Evolutionary conservation across 2,888 invertebrate species (phyloP).

Genomic region (Metopia argyrocephala): DNA sequence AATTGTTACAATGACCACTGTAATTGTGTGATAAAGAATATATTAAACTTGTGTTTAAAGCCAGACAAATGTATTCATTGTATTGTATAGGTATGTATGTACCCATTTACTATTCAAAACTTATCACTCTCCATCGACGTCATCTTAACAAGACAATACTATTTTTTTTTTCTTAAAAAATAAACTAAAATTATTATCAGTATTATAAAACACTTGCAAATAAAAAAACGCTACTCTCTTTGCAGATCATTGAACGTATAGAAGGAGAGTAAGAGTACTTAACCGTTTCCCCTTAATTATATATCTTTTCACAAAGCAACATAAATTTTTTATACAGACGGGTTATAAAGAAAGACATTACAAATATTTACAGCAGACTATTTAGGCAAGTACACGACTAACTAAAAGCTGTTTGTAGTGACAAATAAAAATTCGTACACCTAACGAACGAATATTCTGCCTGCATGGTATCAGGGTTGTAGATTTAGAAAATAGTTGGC

Average conservation of each 20-base stretch:
- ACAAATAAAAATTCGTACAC: too few species aligned
- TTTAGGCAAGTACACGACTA: too few species aligned
- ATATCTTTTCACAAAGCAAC: too few species aligned
- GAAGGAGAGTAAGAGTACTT: neutral
- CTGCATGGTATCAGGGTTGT: too few species aligned
- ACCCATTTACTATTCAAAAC: neutral
- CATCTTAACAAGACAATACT: constrained; percentile 22
- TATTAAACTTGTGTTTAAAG: constrained; percentile 25
- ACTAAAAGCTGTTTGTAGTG: too few species aligned
- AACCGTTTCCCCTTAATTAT: constrained; percentile 1
- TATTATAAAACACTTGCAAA: too few species aligned
- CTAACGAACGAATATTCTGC: too few species aligned
- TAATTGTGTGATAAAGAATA: constrained; percentile 3
- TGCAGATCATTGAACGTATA: constrained; percentile 43
- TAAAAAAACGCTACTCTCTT: neutral
- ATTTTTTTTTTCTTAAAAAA: neutral
- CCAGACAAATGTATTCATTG: constrained; percentile 28
- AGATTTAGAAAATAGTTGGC: too few species aligned
- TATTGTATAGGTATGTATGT: neutral
- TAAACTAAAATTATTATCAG: neutral
- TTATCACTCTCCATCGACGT: constrained; percentile 16
- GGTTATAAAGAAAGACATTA: too few species aligned
- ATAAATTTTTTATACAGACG: too few species aligned
- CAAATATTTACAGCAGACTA: too few species aligned
- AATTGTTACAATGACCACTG: neutral